These are phyloP conservation scores for Hirtodrosophila duncani DNA, from an alignment of 2,888 invertebrate species.

Conservation along the genomic window DNA sequence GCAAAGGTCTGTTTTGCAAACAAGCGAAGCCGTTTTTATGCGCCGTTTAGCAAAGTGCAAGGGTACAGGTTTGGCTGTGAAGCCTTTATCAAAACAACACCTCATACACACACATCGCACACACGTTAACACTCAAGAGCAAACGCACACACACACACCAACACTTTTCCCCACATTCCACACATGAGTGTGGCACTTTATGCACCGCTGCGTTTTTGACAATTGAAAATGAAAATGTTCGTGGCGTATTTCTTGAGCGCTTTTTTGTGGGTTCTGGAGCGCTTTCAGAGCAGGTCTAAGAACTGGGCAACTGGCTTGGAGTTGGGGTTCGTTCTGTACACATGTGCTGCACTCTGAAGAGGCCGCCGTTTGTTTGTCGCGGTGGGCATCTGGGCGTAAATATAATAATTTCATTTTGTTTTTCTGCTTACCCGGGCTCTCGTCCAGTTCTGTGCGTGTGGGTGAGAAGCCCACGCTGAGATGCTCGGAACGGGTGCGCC, in stretches of 20 bases:
- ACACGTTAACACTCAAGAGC: slow-evolving; percentile 12
- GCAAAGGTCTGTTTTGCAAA: neutral
- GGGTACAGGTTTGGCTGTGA: slow-evolving; percentile 34
- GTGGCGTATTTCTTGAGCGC: slow-evolving; percentile 33
- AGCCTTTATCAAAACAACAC: slow-evolving; percentile 35
- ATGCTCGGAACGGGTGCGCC: slow-evolving; percentile 77
- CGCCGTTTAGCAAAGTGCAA: slow-evolving; percentile 41
- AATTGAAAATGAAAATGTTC: slow-evolving; percentile 53
- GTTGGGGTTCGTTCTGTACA: slow-evolving; percentile 11
- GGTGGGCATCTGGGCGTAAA: slow-evolving; percentile 35
- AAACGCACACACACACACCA: slow-evolving; percentile 24
- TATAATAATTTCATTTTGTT: slow-evolving; percentile 47
- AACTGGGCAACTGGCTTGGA: neutral
- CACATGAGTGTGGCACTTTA: slow-evolving; percentile 67
- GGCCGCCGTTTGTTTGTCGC: slow-evolving; percentile 34
- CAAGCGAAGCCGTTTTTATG: slow-evolving; percentile 25
- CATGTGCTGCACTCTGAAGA: slow-evolving; percentile 30
- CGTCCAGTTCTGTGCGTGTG: slow-evolving; percentile 77
- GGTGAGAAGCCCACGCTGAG: slow-evolving; percentile 78
- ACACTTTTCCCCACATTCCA: no score
- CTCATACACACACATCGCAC: slow-evolving; percentile 13
- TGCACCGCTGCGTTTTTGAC: slow-evolving; percentile 59
- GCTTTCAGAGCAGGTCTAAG: neutral
- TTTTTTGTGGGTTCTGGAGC: slow-evolving; percentile 28
- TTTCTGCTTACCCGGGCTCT: slow-evolving; percentile 77